A percentile compares a stretch with the other conserved stretches of the same genome.
These are phyloP conservation scores for Crotalus viridis DNA, from an alignment of 2,113 vertebrate species.

Conservation along the genomic window DNA sequence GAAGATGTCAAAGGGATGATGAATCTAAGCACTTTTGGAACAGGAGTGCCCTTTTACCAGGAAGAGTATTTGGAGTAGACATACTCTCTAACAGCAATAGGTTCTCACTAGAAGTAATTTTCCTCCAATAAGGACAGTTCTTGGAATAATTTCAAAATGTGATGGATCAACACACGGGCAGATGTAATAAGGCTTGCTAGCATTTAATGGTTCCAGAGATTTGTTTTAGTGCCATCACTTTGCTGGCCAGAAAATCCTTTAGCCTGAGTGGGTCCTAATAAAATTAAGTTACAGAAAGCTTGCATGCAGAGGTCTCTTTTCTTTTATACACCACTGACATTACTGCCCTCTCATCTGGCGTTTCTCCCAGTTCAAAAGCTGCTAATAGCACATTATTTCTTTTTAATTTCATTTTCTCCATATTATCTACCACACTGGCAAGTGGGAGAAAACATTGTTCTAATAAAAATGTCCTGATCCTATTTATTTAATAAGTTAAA, in stretches of 20 bases:
- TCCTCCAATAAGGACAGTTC: slow-evolving; percentile 20
- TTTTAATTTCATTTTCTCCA: slow-evolving; percentile 41
- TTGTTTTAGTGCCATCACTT: slow-evolving; percentile 35
- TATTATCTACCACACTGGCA: slow-evolving; percentile 45
- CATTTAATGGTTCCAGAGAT: slow-evolving; percentile 18
- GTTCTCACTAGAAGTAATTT: slow-evolving; percentile 11
- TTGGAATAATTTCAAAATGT: slow-evolving; percentile 30
- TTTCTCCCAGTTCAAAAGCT: slow-evolving; percentile 61
- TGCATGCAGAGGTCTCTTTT: slow-evolving; percentile 19
- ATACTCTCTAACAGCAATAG: background rate
- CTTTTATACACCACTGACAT: slow-evolving; percentile 38
- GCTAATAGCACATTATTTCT: slow-evolving; percentile 46
- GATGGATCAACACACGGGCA: background rate
- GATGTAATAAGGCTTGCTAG: background rate
- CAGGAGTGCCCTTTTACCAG: slow-evolving; percentile 35
- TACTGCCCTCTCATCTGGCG: slow-evolving; percentile 45
- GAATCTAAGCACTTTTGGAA: slow-evolving; percentile 9
- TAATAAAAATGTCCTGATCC: slow-evolving; percentile 53
- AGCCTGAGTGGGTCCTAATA: slow-evolving; percentile 8
- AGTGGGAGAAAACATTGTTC: slow-evolving; percentile 50
- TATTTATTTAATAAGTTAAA: slow-evolving; percentile 57
- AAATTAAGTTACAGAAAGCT: slow-evolving; percentile 39
- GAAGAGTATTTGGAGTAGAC: slow-evolving; percentile 18
- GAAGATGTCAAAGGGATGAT: background rate
- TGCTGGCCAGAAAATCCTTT: slow-evolving; percentile 25